phyloP scores from a whole-genome alignment of 2,888 invertebrate genomes.

The Matsumyia berberina region DNA sequence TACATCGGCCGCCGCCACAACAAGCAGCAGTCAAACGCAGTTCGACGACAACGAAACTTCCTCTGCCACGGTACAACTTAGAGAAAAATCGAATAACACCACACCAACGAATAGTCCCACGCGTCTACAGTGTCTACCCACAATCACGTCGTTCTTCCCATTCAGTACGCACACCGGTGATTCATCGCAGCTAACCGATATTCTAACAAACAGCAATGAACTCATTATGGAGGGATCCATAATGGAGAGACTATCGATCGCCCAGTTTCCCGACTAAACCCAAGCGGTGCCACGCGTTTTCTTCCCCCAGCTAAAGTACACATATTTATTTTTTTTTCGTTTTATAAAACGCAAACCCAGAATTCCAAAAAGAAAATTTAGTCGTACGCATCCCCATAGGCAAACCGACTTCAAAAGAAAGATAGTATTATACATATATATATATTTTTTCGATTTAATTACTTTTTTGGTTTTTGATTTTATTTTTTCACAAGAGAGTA shows the following conservation, averaged over 20 bases:
- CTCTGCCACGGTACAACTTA: constrained; percentile 60
- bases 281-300: constrained; percentile 9
- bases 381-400: constrained; percentile 1
- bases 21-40: constrained; percentile 49
- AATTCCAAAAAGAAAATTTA: constrained; percentile 56
- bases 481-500: constrained; percentile 33
- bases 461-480: constrained; percentile 27
- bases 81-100: constrained; percentile 73
- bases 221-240: constrained; percentile 82
- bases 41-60: constrained; percentile 71
- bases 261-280: constrained; percentile 78
- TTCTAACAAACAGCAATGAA: constrained; percentile 83
- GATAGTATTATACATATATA: constrained; percentile 53
- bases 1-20: constrained; percentile 27
- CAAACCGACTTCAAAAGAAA: constrained; percentile 24
- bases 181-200: constrained; percentile 83
- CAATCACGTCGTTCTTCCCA: constrained; percentile 84
- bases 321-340: constrained; percentile 23
- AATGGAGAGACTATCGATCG: constrained; percentile 83
- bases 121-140: constrained; percentile 78
- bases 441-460: constrained; percentile 29
- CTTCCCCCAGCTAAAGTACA: constrained; percentile 38
- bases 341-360: constrained; percentile 9
- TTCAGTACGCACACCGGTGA: constrained; percentile 82
- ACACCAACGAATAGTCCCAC: constrained; percentile 79